phyloP scores from a whole-genome alignment of 2,113 vertebrate species.

The Leptodactylus fuscus region DNA sequence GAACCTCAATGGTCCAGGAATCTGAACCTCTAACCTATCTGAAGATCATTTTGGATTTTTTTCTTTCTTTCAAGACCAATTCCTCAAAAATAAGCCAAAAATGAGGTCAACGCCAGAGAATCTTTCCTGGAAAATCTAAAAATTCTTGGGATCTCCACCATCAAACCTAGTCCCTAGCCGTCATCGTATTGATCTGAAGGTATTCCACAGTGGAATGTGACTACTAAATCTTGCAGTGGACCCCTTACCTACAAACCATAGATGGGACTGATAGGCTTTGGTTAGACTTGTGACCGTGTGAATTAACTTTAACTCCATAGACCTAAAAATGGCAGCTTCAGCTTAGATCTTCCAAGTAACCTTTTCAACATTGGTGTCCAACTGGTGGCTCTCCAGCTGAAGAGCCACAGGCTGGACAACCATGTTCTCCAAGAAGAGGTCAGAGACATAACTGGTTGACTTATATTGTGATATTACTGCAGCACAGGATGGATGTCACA shows the following conservation, averaged over 20 bases:
- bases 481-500: no score
- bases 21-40: no score
- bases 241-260: neutral
- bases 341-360: neutral
- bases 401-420: neutral
- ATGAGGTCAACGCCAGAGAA: no score
- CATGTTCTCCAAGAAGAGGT: neutral
- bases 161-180: no score
- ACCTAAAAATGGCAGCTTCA: neutral
- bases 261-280: neutral
- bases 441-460: no score
- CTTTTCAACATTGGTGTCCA: neutral
- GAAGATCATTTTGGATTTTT: no score
- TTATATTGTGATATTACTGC: no score
- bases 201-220: constrained; percentile 16
- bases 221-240: neutral
- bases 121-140: no score
- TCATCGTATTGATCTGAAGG: neutral
- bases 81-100: no score
- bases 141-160: neutral
- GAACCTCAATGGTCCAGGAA: no score
- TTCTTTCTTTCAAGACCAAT: no score
- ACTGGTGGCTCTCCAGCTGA: neutral
- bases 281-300: neutral
- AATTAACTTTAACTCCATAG: neutral